Percentiles rank a stretch among this genome's conserved stretches.
Evolutionary conservation across 2,888 invertebrate species (phyloP).

Genomic region (Ernsta delagoae): DNA sequence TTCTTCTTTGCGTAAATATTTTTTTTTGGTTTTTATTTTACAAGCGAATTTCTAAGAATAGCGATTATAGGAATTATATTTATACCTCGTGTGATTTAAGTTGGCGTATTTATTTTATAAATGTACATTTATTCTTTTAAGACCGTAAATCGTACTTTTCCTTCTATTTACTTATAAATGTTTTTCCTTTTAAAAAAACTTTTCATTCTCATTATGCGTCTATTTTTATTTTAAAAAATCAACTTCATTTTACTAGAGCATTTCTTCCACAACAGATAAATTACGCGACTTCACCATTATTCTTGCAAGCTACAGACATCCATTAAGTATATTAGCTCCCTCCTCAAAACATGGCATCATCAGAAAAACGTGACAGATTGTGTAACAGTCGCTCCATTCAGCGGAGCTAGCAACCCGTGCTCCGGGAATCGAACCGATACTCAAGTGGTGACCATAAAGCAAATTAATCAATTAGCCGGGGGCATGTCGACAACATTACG

Average conservation of each 20-base stretch:
- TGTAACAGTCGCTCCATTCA: conserved; percentile 74
- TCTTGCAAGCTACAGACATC: conserved; percentile 37
- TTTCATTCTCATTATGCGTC: too few relatives aligned
- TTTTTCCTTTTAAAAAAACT: too few relatives aligned
- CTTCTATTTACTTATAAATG: too few relatives aligned
- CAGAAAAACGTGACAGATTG: conserved; percentile 81
- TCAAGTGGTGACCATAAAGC: conserved; percentile 82
- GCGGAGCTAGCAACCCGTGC: conserved; percentile 69
- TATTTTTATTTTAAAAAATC: too few relatives aligned
- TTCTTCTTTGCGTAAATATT: too few relatives aligned
- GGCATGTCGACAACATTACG: too few relatives aligned
- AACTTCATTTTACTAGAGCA: too few relatives aligned
- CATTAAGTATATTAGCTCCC: conserved; percentile 56
- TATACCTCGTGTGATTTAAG: too few relatives aligned
- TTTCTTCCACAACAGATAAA: too few relatives aligned
- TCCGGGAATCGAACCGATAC: conserved; percentile 73
- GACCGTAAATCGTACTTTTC: not conserved
- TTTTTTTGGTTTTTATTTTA: not conserved
- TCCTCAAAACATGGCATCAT: conserved; percentile 51
- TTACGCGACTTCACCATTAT: not conserved
- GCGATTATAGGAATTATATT: too few relatives aligned
- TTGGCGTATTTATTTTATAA: too few relatives aligned
- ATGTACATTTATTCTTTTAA: too few relatives aligned
- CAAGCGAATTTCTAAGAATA: not conserved
- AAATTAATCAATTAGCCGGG: conserved; percentile 66